These are phyloP conservation scores for Pelmatolapia mariae DNA, from an alignment of 2,113 vertebrate genomes.

Conservation along the genomic window DNA sequence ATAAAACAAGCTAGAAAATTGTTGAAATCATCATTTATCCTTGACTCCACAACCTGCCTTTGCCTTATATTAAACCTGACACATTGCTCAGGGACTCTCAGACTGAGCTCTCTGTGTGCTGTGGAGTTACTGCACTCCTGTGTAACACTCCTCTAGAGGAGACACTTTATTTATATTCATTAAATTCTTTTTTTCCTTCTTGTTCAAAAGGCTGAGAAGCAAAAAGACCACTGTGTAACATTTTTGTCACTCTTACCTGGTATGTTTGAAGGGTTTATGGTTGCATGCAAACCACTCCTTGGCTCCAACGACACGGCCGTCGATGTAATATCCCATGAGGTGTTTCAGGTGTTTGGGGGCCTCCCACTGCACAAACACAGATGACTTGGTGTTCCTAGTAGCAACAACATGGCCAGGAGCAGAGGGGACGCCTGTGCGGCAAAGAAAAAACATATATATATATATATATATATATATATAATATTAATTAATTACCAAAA, in stretches of 20 bases:
- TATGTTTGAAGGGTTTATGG: conserved; percentile 90
- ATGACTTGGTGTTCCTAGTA: conserved; percentile 89
- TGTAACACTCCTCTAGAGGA: background rate
- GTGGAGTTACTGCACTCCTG: background rate
- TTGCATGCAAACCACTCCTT: conserved; percentile 88
- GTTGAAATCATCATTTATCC: background rate
- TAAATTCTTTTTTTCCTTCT: background rate
- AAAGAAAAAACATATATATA: background rate
- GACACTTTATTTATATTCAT: background rate
- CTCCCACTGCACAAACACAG: conserved; percentile 92
- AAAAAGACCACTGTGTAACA: background rate
- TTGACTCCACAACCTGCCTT: background rate
- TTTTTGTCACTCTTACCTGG: conserved; percentile 68
- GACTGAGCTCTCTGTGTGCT: background rate
- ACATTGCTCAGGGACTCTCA: background rate
- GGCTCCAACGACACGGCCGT: conserved; percentile 80
- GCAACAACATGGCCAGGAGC: conserved; percentile 82
- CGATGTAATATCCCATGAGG: conserved; percentile 93
- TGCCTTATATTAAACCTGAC: background rate
- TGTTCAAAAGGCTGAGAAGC: background rate
- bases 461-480: background rate
- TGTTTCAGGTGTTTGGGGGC: conserved; percentile 76
- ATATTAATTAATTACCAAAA: background rate
- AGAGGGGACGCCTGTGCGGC: conserved; percentile 77
- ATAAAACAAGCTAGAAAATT: fast-evolving